These are phyloP conservation scores for Neolamprologus modestus DNA, from an alignment of 2,113 vertebrate species.

Conservation along the genomic window DNA sequence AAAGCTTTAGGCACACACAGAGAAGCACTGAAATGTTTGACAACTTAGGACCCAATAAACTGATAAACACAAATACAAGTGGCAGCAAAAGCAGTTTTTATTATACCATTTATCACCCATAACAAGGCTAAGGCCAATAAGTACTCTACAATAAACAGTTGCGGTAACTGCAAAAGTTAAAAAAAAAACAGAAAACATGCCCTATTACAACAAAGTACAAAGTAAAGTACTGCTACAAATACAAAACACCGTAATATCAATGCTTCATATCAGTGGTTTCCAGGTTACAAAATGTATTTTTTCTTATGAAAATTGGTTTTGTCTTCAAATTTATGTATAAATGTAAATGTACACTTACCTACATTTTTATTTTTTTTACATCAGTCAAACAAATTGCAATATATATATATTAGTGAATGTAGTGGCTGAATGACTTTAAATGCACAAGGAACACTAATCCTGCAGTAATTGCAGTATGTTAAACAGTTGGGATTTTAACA, in stretches of 20 bases:
- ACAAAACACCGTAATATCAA: neutral
- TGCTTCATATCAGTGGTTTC: neutral
- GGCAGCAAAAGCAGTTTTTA: neutral
- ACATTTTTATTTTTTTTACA: neutral
- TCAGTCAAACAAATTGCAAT: neutral
- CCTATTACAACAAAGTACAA: neutral
- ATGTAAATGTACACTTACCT: neutral
- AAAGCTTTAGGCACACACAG: neutral
- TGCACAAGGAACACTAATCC: neutral
- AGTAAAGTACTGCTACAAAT: neutral
- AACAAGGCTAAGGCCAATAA: neutral
- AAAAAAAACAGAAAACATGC: neutral
- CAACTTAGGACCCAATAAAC: neutral
- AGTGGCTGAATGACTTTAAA: neutral
- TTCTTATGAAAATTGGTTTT: accelerated
- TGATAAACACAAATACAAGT: neutral
- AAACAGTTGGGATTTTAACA: neutral
- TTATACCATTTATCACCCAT: neutral
- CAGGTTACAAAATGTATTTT: neutral
- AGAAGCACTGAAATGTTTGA: neutral
- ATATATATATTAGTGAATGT: neutral
- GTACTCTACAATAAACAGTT: neutral
- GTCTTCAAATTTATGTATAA: neutral
- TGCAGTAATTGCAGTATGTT: neutral
- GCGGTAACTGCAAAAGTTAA: accelerated